These are phyloP conservation scores for Atrichornis clamosus DNA, from an alignment of 2,113 vertebrate species.

Conservation along the genomic window DNA sequence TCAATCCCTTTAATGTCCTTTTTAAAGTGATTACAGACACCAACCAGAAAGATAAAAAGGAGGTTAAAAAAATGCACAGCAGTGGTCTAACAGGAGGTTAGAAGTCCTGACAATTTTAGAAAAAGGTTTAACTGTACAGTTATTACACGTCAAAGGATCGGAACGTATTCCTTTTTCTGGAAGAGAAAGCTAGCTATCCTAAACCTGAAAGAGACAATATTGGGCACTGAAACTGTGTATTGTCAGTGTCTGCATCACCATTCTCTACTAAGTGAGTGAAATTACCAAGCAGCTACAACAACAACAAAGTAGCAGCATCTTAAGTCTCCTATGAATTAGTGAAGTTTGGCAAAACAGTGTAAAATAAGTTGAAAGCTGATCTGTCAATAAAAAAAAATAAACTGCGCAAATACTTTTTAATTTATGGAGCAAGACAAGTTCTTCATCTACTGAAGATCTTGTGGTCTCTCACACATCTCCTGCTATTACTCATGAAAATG, in stretches of 20 bases:
- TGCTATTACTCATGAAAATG: neutral
- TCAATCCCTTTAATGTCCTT: slow-evolving; percentile 51
- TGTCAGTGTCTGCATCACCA: slow-evolving; percentile 9
- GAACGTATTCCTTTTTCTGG: neutral
- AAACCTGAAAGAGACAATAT: neutral
- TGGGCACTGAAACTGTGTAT: neutral
- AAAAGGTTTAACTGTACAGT: neutral
- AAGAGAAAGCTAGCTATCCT: neutral
- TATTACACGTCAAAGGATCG: neutral
- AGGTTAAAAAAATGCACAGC: slow-evolving; percentile 44
- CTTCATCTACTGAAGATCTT: neutral
- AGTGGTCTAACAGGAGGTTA: neutral
- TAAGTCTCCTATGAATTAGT: neutral
- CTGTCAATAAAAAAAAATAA: neutral
- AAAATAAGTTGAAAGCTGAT: neutral
- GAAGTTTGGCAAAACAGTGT: neutral
- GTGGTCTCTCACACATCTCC: neutral
- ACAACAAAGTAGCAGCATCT: neutral
- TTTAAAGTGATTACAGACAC: slow-evolving; percentile 48
- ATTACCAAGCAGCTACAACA: neutral
- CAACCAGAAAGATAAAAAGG: slow-evolving; percentile 56
- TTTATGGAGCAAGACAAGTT: neutral
- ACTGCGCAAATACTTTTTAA: neutral
- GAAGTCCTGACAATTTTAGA: neutral
- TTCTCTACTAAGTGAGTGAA: neutral